Base-by-base conservation (phyloP, 1,140 invertebrate species). In the Nebria ingens region DNA sequence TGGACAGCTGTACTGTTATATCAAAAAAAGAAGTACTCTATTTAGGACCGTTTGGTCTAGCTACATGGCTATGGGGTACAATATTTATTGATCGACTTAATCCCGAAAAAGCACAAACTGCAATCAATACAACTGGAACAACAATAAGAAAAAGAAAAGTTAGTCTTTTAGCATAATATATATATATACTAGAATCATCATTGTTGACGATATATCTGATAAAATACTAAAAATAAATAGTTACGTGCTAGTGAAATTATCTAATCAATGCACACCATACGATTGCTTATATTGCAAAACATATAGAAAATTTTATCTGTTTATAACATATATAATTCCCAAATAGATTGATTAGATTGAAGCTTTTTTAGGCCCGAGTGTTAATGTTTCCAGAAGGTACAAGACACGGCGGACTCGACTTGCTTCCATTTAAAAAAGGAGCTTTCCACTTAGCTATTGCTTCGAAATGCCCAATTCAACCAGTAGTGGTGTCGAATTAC, bases 371-470 rank as follows among this genome's bases (percentile, higher is more conserved):
- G 83, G 76, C 81, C 6, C 82, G 83, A 66, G 70, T 88, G 21
- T 73, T 87, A 55, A 76, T 91, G 56, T 91, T 91, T 68, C 87
- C 88, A 1, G 86, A 91, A 73, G 87, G 87, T 12, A 89, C 85
- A 25, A 72, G 87, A 29, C 79, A 87, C 61, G 72, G 76, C 11
- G 79, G 79, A 20, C 78, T 79, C 12, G 78, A 77, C 4, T 68
- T 92, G 29, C 62, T 89, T 59, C 86, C 86, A 1, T 90, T 91
- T 65, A 95, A 96, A 68, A 96, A 96, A 73, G 94, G 93, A 0
- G 92, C 90, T 1, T 97, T 97, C 72, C 89, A 96, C 70, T 82
- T 95, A 57, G 93, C 93, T 1, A 74, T 95, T 45, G 80, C 84
- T 56, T 84, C 87, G 11, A 80, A 88, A 68, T 81, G 87, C 49